Base-by-base conservation (phyloP, 2,113 vertebrate genomes). In the Mesoclemmys tuberculata region DNA sequence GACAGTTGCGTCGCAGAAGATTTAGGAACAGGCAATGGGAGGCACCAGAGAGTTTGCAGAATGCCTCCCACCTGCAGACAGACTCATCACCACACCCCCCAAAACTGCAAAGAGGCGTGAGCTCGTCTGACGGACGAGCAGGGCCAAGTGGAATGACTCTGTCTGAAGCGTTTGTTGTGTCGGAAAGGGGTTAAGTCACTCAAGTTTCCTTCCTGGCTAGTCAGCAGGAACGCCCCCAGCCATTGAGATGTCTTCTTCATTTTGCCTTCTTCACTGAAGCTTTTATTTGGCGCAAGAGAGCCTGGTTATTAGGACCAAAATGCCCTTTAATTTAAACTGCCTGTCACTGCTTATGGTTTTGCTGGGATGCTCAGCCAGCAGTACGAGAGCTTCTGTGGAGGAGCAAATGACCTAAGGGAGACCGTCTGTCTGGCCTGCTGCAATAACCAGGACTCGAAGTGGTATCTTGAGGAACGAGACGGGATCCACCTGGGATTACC, bases 81-180 rank as follows among this genome's bases (percentile, higher is more conserved):
- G 0, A 3, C 7, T 41, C 27, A 6, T 38, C 35, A 83, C 81
- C n/a, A 75, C 29, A 82, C 68, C 83, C 58, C 85, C 91, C 58
- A 49, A n/a, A 41, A 74, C 68, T 41, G 38, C n/a, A 41, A 41
- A 74, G 9, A 74, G 9, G n/a, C 41, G 68, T 35, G 58, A 61
- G 58, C 58, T 16, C 29, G 12, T 16, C 29, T 5, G 5, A 61
- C 2, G 6, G 27, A 61, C 12, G 3, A 61, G 13, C 29, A 61
- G 29, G 31, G 58, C 29, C 58, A 61, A 29, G 16, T 61, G 13
- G 31, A 61, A 61, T 16, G 13, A 31, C 58, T 49, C 10, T 2
- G 35, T 2, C 35, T 51, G 1, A 56, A 56, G 52, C 22, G 22
- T 61, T 56, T 64, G 2, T 38, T 19, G 0, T 0, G 16, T 5